A percentile compares a stretch with the other conserved stretches of the same genome.
Evolutionary conservation across 2,113 vertebrate genomes (phyloP).

Genomic region (Siniperca knerii): DNA sequence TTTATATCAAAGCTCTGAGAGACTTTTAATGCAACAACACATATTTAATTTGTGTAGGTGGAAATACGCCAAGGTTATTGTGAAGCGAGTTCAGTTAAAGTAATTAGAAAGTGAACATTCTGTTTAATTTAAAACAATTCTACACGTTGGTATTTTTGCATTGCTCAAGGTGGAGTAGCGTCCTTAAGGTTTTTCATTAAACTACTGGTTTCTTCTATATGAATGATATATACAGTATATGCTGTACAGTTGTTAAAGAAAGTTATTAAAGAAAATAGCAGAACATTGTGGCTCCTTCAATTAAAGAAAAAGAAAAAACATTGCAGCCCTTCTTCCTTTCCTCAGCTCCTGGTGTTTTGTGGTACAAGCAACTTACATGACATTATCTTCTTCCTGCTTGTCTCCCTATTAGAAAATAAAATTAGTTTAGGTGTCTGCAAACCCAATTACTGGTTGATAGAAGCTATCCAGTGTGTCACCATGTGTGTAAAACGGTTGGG

Average conservation of each 20-base stretch:
- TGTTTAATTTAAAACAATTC: not conserved
- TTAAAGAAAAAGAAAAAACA: not conserved
- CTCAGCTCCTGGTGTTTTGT: constrained; percentile 32
- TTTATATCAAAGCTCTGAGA: constrained; percentile 5
- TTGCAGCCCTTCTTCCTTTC: constrained; percentile 4
- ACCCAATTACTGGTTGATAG: constrained; percentile 72
- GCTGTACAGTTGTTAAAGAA: not conserved
- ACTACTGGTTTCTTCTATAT: not conserved
- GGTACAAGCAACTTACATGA: constrained; percentile 28
- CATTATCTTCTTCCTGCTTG: constrained; percentile 71
- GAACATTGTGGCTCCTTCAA: not conserved
- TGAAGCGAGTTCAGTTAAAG: not conserved
- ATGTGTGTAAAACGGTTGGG: constrained; percentile 66
- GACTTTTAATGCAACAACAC: not conserved
- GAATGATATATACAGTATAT: not conserved
- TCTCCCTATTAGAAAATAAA: constrained; percentile 67
- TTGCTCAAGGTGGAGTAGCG: not conserved
- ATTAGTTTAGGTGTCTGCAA: constrained; percentile 74
- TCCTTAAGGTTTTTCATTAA: not conserved
- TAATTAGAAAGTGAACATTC: not conserved
- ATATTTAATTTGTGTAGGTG: constrained; percentile 2
- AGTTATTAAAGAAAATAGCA: not conserved
- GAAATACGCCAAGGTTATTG: not conserved
- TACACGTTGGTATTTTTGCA: constrained; percentile 1
- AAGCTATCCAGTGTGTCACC: constrained; percentile 66